Percentiles rank a stretch among this genome's conserved stretches.
These are phyloP conservation scores for Misgurnus mizolepis DNA, from an alignment of 2,113 vertebrate genomes.

Conservation along the genomic window DNA sequence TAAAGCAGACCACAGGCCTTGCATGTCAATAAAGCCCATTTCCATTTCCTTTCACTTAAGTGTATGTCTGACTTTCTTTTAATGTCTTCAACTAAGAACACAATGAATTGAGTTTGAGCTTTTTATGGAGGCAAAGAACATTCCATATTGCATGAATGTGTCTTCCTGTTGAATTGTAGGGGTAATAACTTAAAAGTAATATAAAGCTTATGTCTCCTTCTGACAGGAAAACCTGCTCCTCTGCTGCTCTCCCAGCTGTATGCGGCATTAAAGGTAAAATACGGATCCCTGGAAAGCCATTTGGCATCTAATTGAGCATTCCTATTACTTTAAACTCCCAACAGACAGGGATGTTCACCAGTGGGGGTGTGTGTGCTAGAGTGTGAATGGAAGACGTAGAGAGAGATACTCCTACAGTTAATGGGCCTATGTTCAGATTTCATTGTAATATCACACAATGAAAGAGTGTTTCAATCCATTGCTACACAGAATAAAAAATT, in stretches of 20 bases:
- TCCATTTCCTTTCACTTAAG: conserved; percentile 19
- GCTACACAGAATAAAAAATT: not conserved
- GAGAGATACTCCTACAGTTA: conserved; percentile 55
- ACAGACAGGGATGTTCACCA: conserved; percentile 70
- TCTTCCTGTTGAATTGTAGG: conserved; percentile 65
- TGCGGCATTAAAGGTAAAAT: conserved; percentile 76
- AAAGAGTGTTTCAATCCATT: not conserved
- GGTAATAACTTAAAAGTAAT: conserved; percentile 71
- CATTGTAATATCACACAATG: not conserved
- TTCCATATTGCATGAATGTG: conserved; percentile 53
- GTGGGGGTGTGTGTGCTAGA: conserved; percentile 33
- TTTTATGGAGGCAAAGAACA: conserved; percentile 47
- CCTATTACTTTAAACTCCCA: conserved; percentile 77
- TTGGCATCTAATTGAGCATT: conserved; percentile 82
- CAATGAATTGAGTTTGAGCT: conserved; percentile 45
- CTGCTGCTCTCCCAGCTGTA: conserved; percentile 68
- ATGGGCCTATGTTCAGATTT: conserved; percentile 54
- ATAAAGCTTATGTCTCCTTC: conserved; percentile 71
- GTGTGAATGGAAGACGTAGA: conserved; percentile 10
- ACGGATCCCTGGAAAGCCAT: conserved; percentile 77
- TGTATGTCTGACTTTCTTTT: conserved; percentile 30
- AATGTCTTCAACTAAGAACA: conserved; percentile 46
- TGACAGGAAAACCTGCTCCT: conserved; percentile 67
- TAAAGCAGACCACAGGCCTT: conserved; percentile 28
- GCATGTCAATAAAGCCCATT: conserved; percentile 50